phyloP scores from a whole-genome alignment of 1,140 invertebrate species.

The Bombyx mori region ASM3026992v2 NC_085119.1:9213001-9213500 shows the following conservation, averaged over 20 bases:
- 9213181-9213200: too few species aligned
- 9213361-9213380: conserved; percentile 74
- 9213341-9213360: conserved; percentile 48
- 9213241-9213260: conserved; percentile 78
- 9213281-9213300: conserved; percentile 77
- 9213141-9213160: too few species aligned
- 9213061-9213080: too few species aligned
- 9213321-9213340: conserved; percentile 69
- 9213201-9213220: conserved; percentile 60
- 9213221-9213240: conserved; percentile 70
- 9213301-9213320: conserved; percentile 75
- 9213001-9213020: too few species aligned
- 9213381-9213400: conserved; percentile 76
- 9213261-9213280: conserved; percentile 79
- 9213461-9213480: too few species aligned
- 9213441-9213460: too few species aligned
- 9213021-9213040: too few species aligned
- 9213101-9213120: too few species aligned
- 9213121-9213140: too few species aligned
- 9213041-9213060: too few species aligned
- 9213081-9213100: too few species aligned
- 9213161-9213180: too few species aligned
- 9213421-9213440: neutral
- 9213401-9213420: neutral
- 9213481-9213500: neutral